Evolutionary conservation across 2,113 vertebrate genomes (phyloP).

Genomic region (Aptenodytes patagonicus): DNA sequence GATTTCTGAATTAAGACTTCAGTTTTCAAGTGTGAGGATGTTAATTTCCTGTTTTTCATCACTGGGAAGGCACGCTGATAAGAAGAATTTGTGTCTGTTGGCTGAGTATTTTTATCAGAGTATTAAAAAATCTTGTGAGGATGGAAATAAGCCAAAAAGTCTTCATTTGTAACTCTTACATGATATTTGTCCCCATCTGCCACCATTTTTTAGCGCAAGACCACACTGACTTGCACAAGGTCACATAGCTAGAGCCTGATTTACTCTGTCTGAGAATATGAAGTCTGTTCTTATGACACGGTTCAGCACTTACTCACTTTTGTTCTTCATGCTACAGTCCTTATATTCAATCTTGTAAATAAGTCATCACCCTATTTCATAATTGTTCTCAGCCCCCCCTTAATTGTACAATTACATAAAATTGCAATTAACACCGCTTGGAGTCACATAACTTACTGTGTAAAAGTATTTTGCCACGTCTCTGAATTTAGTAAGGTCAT

Average conservation of each 20-base stretch:
- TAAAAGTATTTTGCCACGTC: neutral
- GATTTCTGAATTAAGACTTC: neutral
- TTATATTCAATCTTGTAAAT: neutral
- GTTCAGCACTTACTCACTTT: neutral
- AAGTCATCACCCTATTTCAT: neutral
- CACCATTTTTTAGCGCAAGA: neutral
- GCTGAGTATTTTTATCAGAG: neutral
- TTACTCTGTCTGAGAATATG: neutral
- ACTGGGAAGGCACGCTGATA: neutral
- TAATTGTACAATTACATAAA: neutral
- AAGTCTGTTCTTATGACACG: fast-evolving
- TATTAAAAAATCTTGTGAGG: neutral
- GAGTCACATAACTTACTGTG: neutral
- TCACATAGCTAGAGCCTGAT: neutral
- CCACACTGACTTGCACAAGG: neutral
- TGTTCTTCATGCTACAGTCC: neutral
- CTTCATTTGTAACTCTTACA: neutral
- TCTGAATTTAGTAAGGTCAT: neutral
- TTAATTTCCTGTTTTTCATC: neutral
- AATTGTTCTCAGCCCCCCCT: neutral
- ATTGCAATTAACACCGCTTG: neutral
- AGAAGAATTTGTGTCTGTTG: neutral
- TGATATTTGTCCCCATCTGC: neutral
- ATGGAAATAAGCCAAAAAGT: neutral
- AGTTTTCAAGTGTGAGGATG: neutral